A percentile compares a stretch with the other conserved stretches of the same genome.
phyloP scores from a whole-genome alignment of 2,888 invertebrate species.

The Drosophila fulvimacula region DNA sequence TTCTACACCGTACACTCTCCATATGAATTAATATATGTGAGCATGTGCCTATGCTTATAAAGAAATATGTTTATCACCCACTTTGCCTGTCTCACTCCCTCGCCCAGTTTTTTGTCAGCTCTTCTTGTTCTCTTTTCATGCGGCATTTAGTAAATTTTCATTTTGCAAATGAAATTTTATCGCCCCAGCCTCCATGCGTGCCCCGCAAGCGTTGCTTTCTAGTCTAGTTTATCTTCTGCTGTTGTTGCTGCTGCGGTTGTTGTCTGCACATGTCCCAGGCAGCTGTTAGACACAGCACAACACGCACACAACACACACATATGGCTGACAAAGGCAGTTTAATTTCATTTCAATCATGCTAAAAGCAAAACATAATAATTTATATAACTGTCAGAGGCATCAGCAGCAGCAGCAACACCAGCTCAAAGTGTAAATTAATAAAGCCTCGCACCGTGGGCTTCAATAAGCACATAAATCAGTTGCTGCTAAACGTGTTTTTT shows the following conservation, averaged over 20 bases:
- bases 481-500: conserved; percentile 37
- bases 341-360: conserved; percentile 80
- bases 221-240: conserved; percentile 73
- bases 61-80: conserved; percentile 62
- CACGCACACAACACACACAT: conserved; percentile 28
- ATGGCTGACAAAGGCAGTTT: conserved; percentile 71
- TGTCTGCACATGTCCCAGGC: conserved; percentile 75
- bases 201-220: conserved; percentile 46
- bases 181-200: conserved; percentile 35
- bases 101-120: conserved; percentile 6
- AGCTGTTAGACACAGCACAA: conserved; percentile 67
- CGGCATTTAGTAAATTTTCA: conserved; percentile 72
- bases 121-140: conserved; percentile 25
- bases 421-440: conserved; percentile 72
- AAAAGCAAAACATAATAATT: conserved; percentile 81
- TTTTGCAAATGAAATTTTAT: conserved; percentile 76
- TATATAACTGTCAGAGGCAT: conserved; percentile 71
- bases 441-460: conserved; percentile 27
- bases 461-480: conserved; percentile 57
- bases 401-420: conserved; percentile 25
- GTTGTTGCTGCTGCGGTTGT: conserved; percentile 36
- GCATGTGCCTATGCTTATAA: conserved; percentile 29
- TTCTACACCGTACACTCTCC: too few relatives aligned
- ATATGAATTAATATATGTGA: conserved; percentile 17
- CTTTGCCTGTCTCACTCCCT: conserved; percentile 13